Evolutionary conservation across 2,797 vertebrate species (phyloP), one percentile per base, ranked within the genome.

Genomic region (Cacajao melanocephalus): DNA sequence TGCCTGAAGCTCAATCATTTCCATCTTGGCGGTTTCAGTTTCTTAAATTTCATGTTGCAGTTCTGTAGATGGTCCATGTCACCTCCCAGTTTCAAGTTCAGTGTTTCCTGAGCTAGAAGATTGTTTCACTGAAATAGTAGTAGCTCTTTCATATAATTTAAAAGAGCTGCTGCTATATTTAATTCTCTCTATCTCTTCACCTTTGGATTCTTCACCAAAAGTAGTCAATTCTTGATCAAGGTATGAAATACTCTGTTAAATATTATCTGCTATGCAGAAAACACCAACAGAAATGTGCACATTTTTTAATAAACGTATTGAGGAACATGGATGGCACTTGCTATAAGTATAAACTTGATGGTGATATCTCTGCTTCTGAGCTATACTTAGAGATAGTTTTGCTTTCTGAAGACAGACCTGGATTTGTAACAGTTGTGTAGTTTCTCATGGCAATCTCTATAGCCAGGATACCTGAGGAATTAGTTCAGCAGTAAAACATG

Each of bases 251-350:
- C 99, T 99, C 88, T 99, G 99, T 58, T 5, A 72, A 97, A 99
- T 97, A 98, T 99, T 99, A 52, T 99, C 99, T 97, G 99, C 99
- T 41, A 99, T 99, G 98, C 99, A 99, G 97, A 99, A 99, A 98
- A 99, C 99, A 98, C 99, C 99, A 90, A 99, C 61, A 98, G 97
- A 99, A 97, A 96, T 99, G 97, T 99, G 99, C 92, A 98, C 98
- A 97, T 96, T 98, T 99, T 98, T 99, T 97, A 98, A 98, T 79
- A 98, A 98, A 96, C 98, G 98, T 98, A 99, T 97, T 98, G 99
- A 96, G 73, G 98, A 98, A 86, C 97, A 98, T 90, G 99, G 98
- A 98, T 90, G 98, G 98, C 78, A 99, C 98, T 97, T 98, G 97
- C 61, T 98, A 79, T 89, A 98, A 98, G 97, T 98, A 99, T 97